phyloP scores from a whole-genome alignment of 2,888 invertebrate genomes.

The Polydrusus pterygomalis region DNA sequence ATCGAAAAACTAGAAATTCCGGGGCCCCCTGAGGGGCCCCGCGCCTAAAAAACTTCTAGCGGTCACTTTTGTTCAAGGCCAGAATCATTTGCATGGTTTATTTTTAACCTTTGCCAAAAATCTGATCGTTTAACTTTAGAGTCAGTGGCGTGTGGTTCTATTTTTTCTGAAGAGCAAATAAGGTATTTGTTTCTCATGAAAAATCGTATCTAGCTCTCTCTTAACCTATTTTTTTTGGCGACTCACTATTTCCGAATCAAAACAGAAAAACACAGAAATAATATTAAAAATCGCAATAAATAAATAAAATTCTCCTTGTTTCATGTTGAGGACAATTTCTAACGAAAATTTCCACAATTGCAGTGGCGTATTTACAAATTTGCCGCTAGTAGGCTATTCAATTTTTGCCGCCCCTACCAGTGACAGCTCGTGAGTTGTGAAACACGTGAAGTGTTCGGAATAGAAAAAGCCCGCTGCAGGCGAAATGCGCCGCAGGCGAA shows the following conservation, averaged over 20 bases:
- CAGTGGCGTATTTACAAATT: too few species aligned
- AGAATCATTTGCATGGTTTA: constrained; percentile 39
- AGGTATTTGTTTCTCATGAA: too few species aligned
- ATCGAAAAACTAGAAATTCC: constrained; percentile 32
- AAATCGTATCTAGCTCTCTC: neutral
- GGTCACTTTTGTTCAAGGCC: constrained; percentile 70
- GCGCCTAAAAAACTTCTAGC: constrained; percentile 56
- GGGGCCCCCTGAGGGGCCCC: constrained; percentile 17
- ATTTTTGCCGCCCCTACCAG: too few species aligned
- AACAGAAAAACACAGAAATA: neutral
- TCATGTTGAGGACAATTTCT: neutral
- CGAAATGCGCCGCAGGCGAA: too few species aligned
- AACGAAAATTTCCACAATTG: neutral
- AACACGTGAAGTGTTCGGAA: too few species aligned
- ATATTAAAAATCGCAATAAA: neutral
- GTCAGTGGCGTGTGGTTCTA: constrained; percentile 8
- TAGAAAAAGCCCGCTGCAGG: too few species aligned
- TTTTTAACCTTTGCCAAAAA: constrained; percentile 44
- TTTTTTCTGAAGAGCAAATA: neutral
- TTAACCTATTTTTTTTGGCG: neutral
- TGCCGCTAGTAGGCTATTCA: too few species aligned
- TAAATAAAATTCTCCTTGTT: neutral
- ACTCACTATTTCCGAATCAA: neutral
- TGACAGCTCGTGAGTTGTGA: too few species aligned
- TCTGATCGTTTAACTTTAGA: constrained; percentile 16